Percentiles rank a stretch among this genome's conserved stretches.
These are phyloP conservation scores for Polietes domitor DNA, from an alignment of 2,888 invertebrate species.

Conservation along the genomic window DNA sequence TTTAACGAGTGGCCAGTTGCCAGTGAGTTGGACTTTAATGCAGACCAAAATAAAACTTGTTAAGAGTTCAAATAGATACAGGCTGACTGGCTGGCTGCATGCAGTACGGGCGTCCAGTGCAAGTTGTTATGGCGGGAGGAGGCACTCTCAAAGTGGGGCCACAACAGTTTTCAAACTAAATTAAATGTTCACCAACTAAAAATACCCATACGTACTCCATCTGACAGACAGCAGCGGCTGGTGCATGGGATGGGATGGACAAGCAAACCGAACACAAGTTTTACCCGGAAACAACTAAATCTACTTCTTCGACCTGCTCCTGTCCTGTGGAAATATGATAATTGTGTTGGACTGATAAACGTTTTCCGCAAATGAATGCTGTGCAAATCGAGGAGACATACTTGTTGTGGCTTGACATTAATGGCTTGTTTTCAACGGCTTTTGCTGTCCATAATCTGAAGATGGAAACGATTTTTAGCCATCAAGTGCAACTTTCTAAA, in stretches of 20 bases:
- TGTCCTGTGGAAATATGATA: background rate
- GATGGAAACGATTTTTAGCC: no score
- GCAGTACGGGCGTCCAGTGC: background rate
- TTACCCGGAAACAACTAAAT: background rate
- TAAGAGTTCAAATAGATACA: slow-evolving; percentile 28
- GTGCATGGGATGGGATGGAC: background rate
- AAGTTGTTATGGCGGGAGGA: background rate
- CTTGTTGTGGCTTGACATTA: no score
- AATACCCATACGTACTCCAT: background rate
- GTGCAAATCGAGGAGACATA: no score
- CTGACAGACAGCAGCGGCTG: no score
- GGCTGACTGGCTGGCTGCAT: no score
- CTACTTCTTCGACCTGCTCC: background rate
- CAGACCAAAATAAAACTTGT: slow-evolving; percentile 7
- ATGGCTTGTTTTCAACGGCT: no score
- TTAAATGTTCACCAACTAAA: background rate
- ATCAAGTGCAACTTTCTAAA: no score
- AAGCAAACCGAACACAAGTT: background rate
- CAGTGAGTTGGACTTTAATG: slow-evolving; percentile 28
- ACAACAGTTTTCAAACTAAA: background rate
- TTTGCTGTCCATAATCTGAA: no score
- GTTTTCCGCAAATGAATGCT: background rate
- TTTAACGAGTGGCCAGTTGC: slow-evolving; percentile 64
- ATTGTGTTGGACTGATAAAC: background rate
- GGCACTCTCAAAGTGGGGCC: background rate